These are phyloP conservation scores for Eupristina koningsbergeri DNA, from an alignment of 1,140 invertebrate species.

Conservation along the genomic window DNA sequence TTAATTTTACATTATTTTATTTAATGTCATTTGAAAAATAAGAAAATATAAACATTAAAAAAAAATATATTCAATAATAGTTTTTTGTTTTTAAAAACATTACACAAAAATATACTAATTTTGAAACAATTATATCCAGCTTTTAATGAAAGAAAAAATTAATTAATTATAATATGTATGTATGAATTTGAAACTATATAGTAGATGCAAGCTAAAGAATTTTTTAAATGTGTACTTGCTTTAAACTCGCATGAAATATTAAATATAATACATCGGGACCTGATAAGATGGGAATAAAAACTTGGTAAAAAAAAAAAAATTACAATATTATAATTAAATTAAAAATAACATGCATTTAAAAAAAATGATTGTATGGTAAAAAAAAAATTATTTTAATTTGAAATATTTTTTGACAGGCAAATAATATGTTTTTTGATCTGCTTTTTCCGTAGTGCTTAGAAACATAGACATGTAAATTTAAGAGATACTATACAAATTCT, in stretches of 20 bases:
- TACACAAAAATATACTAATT: too few species aligned
- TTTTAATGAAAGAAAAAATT: background rate
- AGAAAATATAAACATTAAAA: too few species aligned
- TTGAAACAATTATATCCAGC: too few species aligned
- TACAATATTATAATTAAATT: background rate
- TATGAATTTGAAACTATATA: too few species aligned
- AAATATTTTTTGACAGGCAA: background rate
- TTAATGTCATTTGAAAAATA: too few species aligned
- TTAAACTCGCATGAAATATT: constrained; percentile 1
- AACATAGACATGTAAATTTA: constrained; percentile 15
- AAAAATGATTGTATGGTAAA: background rate
- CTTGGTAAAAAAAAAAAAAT: too few species aligned
- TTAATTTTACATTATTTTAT: too few species aligned
- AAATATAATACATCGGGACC: constrained; percentile 40
- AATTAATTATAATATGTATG: constrained; percentile 17
- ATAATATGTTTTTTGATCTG: background rate
- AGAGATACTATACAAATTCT: constrained; percentile 15
- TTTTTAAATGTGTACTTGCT: background rate
- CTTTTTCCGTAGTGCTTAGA: constrained; percentile 7
- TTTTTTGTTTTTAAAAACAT: too few species aligned
- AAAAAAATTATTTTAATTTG: background rate
- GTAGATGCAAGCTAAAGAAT: background rate
- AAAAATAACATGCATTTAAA: too few species aligned
- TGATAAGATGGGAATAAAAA: constrained; percentile 31
- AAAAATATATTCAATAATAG: too few species aligned